These are phyloP conservation scores for Perognathus longimembris DNA, from an alignment of 2,113 vertebrate species.

Conservation along the genomic window DNA sequence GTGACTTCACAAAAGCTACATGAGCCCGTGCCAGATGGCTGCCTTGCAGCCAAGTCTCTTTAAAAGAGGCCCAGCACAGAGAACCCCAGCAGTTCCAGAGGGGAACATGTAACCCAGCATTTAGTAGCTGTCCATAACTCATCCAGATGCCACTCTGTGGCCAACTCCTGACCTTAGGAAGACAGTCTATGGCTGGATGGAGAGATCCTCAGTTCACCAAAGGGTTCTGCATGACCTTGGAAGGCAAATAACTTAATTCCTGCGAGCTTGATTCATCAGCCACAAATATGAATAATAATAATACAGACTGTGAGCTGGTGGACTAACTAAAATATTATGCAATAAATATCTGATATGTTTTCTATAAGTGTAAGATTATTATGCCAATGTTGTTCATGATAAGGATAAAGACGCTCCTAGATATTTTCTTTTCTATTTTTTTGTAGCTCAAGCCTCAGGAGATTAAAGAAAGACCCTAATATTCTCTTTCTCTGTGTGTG, in stretches of 20 bases:
- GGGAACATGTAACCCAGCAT: neutral
- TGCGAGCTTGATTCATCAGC: neutral
- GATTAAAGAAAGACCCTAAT: neutral
- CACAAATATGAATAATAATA: constrained; percentile 4
- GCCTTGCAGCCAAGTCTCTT: constrained; percentile 60
- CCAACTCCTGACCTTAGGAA: neutral
- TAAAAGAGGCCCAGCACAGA: neutral
- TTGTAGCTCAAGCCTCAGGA: neutral
- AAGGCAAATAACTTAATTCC: neutral
- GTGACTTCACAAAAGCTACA: constrained; percentile 82
- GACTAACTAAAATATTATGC: neutral
- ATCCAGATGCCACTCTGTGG: neutral
- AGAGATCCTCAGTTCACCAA: neutral
- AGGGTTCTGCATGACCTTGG: neutral
- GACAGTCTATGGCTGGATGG: neutral
- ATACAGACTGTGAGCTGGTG: neutral
- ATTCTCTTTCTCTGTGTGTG: neutral
- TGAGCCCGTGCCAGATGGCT: constrained; percentile 72
- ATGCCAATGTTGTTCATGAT: neutral
- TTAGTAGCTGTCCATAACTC: neutral
- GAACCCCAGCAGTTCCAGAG: neutral
- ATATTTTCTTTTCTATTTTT: constrained; percentile 2
- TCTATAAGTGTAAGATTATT: neutral
- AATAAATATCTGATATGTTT: neutral
- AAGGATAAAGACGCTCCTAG: neutral